phyloP scores from a whole-genome alignment of 2,113 vertebrate species.

The Laterallus jamaicensis region DNA sequence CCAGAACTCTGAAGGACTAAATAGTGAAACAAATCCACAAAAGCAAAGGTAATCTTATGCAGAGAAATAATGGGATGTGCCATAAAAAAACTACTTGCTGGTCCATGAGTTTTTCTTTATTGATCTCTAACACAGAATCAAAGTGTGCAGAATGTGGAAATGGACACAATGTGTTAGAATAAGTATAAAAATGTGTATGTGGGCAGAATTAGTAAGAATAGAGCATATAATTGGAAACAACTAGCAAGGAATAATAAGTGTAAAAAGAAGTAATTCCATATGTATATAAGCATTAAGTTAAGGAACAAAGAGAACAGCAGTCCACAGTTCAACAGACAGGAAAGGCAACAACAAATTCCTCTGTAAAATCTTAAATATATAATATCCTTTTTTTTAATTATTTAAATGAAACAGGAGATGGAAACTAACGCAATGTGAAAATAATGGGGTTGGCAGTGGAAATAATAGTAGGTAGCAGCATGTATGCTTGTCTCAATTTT shows the following conservation, averaged over 20 bases:
- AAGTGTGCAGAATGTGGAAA: neutral
- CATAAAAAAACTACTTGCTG: neutral
- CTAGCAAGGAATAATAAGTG: neutral
- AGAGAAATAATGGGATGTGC: neutral
- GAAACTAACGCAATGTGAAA: neutral
- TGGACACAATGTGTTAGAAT: neutral
- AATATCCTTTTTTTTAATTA: neutral
- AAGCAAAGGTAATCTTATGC: neutral
- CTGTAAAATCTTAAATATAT: neutral
- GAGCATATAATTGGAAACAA: neutral
- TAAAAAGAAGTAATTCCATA: neutral
- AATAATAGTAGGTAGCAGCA: neutral
- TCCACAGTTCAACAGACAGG: neutral
- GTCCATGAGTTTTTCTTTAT: neutral
- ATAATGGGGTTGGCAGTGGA: neutral
- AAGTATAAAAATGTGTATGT: neutral
- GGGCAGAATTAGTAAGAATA: neutral
- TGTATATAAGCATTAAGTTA: neutral
- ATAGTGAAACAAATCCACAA: neutral
- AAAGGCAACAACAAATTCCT: neutral
- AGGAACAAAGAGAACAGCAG: neutral
- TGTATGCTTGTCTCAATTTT: neutral
- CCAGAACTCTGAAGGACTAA: neutral
- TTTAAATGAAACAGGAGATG: neutral
- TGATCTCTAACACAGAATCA: neutral